Percentiles rank a stretch among this genome's conserved stretches.
Conservation (phyloP, 2,888 invertebrate genomes). For the Trachelus iudaicus region DNA sequence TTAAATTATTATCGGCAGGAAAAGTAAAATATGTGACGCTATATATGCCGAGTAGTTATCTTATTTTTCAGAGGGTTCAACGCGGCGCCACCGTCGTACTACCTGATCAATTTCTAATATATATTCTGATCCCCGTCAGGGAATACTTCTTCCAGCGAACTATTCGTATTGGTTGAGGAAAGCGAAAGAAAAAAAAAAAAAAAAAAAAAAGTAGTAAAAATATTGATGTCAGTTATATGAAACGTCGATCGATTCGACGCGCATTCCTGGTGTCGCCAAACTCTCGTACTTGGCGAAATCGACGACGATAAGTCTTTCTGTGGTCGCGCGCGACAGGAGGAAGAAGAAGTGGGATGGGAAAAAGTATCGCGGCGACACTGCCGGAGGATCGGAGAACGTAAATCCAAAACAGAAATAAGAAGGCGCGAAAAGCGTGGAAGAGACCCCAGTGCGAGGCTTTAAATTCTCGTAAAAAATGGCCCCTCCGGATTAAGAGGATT, state of each 20-base stretch:
- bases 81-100: background rate
- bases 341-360: background rate
- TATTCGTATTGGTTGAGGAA: background rate
- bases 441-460: constrained; percentile 18
- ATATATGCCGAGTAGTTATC: constrained; percentile 3
- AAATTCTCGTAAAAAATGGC: constrained; percentile 39
- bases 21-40: constrained; percentile 31
- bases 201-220: background rate
- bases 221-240: background rate
- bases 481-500: constrained; percentile 42
- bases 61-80: background rate
- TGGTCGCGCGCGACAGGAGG: background rate
- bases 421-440: constrained; percentile 7
- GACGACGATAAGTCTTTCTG: background rate
- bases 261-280: background rate
- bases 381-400: constrained; percentile 12
- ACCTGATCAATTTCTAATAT: background rate
- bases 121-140: background rate
- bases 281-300: background rate
- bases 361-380: background rate
- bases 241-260: background rate
- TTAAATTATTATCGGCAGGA: background rate
- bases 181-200: background rate
- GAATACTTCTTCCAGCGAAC: background rate
- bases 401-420: constrained; percentile 32